phyloP scores from a whole-genome alignment of 2,888 invertebrate species.

The Eupithecia abbreviata region DNA sequence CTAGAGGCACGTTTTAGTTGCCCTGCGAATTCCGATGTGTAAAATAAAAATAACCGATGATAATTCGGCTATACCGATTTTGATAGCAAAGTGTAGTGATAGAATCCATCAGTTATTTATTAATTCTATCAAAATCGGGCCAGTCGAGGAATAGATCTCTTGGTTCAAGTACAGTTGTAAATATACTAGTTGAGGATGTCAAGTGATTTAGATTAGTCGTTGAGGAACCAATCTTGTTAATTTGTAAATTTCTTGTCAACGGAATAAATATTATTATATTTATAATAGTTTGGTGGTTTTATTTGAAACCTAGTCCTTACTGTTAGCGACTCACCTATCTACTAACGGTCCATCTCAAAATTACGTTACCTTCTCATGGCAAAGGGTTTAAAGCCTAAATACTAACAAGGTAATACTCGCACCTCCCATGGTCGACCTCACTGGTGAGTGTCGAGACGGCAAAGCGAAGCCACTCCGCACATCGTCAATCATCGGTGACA shows the following conservation, averaged over 20 bases:
- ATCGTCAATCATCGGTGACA: too few species aligned
- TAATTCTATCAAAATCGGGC: conserved; percentile 34
- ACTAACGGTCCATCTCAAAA: too few species aligned
- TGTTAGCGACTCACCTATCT: too few species aligned
- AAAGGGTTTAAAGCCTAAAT: too few species aligned
- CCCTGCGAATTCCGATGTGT: conserved; percentile 16
- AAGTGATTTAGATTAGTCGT: conserved; percentile 46
- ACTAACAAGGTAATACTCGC: too few species aligned
- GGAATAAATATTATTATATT: conserved; percentile 80
- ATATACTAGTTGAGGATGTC: conserved; percentile 46
- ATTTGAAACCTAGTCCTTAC: conserved; percentile 21
- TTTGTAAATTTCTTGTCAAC: conserved; percentile 65
- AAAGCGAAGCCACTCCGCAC: too few species aligned
- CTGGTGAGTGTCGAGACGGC: too few species aligned
- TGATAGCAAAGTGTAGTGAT: conserved; percentile 26
- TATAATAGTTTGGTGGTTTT: conserved; percentile 58
- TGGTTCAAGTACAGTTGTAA: conserved; percentile 55
- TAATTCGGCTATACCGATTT: conserved; percentile 31
- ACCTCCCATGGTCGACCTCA: too few species aligned
- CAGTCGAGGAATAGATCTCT: conserved; percentile 43
- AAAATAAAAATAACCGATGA: conserved; percentile 21
- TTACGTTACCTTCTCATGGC: too few species aligned
- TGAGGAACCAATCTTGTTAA: conserved; percentile 67
- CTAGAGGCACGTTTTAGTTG: conserved; percentile 41
- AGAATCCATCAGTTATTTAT: conserved; percentile 26